Evolutionary conservation across 1,140 invertebrate species (phyloP).

Genomic region (Caenorhabditis briggsae): DNA sequence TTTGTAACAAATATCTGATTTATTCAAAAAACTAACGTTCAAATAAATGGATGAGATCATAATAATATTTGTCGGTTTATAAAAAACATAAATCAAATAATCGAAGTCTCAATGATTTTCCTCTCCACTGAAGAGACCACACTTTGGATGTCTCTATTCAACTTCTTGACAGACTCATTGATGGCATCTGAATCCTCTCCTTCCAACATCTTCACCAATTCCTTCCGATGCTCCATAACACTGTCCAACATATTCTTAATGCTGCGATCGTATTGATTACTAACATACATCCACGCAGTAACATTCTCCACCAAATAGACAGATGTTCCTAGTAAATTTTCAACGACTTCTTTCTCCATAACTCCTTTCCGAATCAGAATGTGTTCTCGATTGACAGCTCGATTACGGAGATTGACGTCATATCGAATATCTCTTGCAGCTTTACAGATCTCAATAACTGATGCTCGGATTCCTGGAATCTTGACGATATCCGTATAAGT

Average conservation of each 20-base stretch:
- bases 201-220: not conserved
- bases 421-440: constrained; percentile 10
- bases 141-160: not conserved
- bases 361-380: not conserved
- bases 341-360: not conserved
- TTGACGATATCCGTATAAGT: constrained; percentile 3
- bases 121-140: not conserved
- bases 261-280: constrained; percentile 5
- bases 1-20: too few relatives aligned
- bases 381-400: constrained; percentile 12
- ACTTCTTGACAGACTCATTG: not conserved
- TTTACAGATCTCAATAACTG: constrained; percentile 1
- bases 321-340: constrained; percentile 2
- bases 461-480: constrained; percentile 35
- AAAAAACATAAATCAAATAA: too few relatives aligned
- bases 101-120: not conserved
- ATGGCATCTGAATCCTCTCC: not conserved
- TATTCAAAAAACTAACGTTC: too few relatives aligned
- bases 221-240: constrained; percentile 11
- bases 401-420: not conserved
- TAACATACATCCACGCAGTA: constrained; percentile 28
- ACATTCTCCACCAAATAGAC: constrained; percentile 26
- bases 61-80: too few relatives aligned
- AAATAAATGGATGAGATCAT: too few relatives aligned
- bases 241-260: not conserved